phyloP scores from a whole-genome alignment of 2,113 vertebrate species.

The Talpa occidentalis region DNA sequence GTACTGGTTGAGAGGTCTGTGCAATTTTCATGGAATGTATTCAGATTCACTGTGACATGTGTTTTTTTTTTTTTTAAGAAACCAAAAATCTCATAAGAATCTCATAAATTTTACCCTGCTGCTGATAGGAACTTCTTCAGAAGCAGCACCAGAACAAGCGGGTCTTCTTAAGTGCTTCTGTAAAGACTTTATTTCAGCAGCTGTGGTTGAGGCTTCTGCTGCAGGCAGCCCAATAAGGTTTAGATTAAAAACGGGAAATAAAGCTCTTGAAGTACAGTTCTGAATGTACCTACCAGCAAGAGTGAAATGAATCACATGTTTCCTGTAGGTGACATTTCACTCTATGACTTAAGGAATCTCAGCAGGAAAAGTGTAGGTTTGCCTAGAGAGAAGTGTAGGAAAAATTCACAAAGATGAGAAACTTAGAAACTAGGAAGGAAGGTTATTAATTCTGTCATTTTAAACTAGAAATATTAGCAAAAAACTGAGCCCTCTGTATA shows the following conservation, averaged over 20 bases:
- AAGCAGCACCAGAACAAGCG: slow-evolving; percentile 27
- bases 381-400: slow-evolving; percentile 25
- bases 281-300: slow-evolving; percentile 69
- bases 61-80: slow-evolving; percentile 45
- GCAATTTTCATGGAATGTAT: neutral
- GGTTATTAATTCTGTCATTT: slow-evolving; percentile 51
- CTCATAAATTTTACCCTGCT: slow-evolving; percentile 46
- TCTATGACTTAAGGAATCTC: slow-evolving; percentile 58
- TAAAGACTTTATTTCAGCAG: slow-evolving; percentile 57
- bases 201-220: neutral
- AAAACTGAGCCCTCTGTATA: neutral
- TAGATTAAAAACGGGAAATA: slow-evolving; percentile 72
- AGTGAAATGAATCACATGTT: slow-evolving; percentile 73
- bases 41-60: slow-evolving; percentile 30
- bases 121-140: slow-evolving; percentile 63
- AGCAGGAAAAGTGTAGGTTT: slow-evolving; percentile 61
- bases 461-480: slow-evolving; percentile 7
- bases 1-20: neutral
- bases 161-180: slow-evolving; percentile 54
- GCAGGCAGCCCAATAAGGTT: slow-evolving; percentile 68
- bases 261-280: slow-evolving; percentile 63
- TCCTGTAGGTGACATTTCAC: slow-evolving; percentile 68
- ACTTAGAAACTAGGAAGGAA: slow-evolving; percentile 36
- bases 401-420: slow-evolving; percentile 59
- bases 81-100: slow-evolving; percentile 60